Evolutionary conservation across 2,888 invertebrate genomes (phyloP).

Genomic region (Apamea epomidion): DNA sequence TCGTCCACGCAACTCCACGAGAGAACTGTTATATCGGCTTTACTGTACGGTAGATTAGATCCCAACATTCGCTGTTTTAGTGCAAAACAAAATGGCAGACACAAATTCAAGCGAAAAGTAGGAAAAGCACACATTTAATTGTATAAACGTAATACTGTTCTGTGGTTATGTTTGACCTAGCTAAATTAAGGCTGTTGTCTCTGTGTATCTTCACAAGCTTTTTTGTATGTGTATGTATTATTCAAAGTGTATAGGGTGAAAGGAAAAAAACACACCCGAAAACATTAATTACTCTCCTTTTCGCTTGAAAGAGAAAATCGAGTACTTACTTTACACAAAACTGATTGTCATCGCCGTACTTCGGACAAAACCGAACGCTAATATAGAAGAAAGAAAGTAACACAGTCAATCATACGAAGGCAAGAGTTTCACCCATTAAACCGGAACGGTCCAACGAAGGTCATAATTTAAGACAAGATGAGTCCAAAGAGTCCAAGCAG

Average conservation of each 20-base stretch:
- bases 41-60: constrained; percentile 66
- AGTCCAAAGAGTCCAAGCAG: constrained; percentile 74
- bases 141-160: constrained; percentile 36
- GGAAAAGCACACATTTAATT: constrained; percentile 19
- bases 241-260: constrained; percentile 30
- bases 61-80: constrained; percentile 51
- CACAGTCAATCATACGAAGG: constrained; percentile 71
- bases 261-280: constrained; percentile 18
- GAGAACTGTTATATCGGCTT: constrained; percentile 69
- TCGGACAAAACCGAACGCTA: constrained; percentile 61
- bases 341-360: constrained; percentile 43
- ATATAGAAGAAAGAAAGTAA: constrained; percentile 77
- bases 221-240: neutral
- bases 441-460: constrained; percentile 62
- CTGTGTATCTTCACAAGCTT: neutral
- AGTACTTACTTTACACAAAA: constrained; percentile 36
- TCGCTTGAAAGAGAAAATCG: constrained; percentile 45
- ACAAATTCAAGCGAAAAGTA: constrained; percentile 21
- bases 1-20: constrained; percentile 70
- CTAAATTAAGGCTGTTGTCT: constrained; percentile 36
- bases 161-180: constrained; percentile 41
- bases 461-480: constrained; percentile 83
- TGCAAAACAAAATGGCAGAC: constrained; percentile 43
- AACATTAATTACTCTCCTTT: constrained; percentile 47
- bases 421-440: constrained; percentile 74